Evolutionary conservation across 2,888 invertebrate genomes (phyloP), one percentile per base, ranked within the genome.

Genomic region (Pseudoips prasinana): DNA sequence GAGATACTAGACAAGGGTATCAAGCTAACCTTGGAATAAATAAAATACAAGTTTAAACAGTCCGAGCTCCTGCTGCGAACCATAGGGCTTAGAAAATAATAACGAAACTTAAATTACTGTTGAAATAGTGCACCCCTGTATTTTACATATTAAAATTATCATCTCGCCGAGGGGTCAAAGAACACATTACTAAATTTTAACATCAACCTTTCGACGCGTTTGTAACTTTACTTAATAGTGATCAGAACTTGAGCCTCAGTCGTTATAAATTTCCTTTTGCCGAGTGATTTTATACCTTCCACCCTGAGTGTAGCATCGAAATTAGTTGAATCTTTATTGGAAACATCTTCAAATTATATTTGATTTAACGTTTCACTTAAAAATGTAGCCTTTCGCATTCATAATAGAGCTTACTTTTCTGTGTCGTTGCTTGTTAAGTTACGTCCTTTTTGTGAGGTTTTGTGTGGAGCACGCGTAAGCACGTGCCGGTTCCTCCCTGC

Each of bases 401-500:
- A 0, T 14, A 1, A 0, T 69, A 75, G 28, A 47, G 71, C 56
- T 28, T 31, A 27, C 36, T 56, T 48, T 75, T 39, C 41, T 32
- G 22, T 61, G 37, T 34, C 5, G 18, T 8, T 1, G 22, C 20
- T 8, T 28, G 39, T 39, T 34, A 34, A 20, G 36, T 58, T 73
- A 49, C 8, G 67, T 40, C 64, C 25, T 72, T 72, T 57, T 34
- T 22, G 8, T 5, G 7, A 6, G 24, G 27, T 9, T 25, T 33
- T 34, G 33, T 42, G 35, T 51, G 50, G 51, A 71, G 76, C 81
- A 81, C 81, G 85, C 80, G 82, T 81, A 77, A 80, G 85, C 87
- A 86, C 88, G 88, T 88, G 87, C 84, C 84, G 64, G 55, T 53
- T 57, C 64, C 80, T 73, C 86, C 87, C 86, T 73, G 86, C 83